A percentile compares a stretch with the other conserved stretches of the same genome.
Conservation (phyloP, 2,888 invertebrate species). For the Lithophane ornitopus region DNA sequence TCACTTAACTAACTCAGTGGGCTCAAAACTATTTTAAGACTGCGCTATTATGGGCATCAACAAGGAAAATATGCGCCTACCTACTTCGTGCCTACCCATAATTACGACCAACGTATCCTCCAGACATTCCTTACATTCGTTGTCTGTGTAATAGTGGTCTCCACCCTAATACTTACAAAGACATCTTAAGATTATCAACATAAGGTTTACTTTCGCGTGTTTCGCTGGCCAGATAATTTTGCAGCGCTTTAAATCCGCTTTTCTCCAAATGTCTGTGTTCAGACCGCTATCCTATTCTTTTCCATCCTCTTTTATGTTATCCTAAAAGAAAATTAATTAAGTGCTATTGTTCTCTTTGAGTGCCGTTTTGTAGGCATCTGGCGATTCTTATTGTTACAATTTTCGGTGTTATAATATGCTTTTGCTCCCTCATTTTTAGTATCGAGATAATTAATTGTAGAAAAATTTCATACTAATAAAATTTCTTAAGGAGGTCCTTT, state of each 20-base stretch:
- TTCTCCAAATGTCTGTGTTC: constrained; percentile 78
- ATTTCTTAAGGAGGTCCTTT: background rate
- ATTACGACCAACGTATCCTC: constrained; percentile 69
- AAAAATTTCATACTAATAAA: background rate
- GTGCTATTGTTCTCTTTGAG: constrained; percentile 81
- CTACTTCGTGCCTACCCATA: constrained; percentile 66
- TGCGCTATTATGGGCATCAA: constrained; percentile 56
- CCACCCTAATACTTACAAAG: constrained; percentile 14
- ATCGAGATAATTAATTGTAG: constrained; percentile 34
- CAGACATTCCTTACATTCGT: constrained; percentile 74
- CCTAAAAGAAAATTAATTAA: constrained; percentile 87
- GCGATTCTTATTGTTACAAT: constrained; percentile 68
- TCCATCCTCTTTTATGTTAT: constrained; percentile 78
- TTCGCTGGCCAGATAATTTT: constrained; percentile 69
- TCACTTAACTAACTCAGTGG: constrained; percentile 62
- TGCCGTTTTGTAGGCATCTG: constrained; percentile 77
- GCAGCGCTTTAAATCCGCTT: constrained; percentile 81
- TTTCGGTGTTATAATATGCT: constrained; percentile 42
- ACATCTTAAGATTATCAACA: constrained; percentile 1
- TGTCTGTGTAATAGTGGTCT: constrained; percentile 68
- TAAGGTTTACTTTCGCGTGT: constrained; percentile 48
- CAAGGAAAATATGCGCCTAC: constrained; percentile 64
- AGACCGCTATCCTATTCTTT: constrained; percentile 77
- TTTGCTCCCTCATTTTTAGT: constrained; percentile 51
- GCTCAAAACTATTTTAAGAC: constrained; percentile 65